Evolutionary conservation across 2,888 invertebrate species (phyloP), one percentile per base, ranked within the genome.

Genomic region (Caenorhabditis sp.): DNA sequence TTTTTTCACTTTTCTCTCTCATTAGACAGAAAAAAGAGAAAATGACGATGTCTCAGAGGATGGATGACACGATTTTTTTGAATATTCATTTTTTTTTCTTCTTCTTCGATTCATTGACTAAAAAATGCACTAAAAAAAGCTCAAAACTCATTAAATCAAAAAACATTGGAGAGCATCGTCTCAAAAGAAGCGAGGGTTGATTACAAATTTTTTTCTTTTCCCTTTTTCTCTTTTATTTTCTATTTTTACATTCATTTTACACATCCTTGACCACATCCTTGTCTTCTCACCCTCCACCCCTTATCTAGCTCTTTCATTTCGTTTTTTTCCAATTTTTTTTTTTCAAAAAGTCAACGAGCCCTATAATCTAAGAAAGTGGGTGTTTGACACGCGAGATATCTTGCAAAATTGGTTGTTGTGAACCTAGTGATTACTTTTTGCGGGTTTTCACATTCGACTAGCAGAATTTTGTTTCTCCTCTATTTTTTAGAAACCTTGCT

Each of bases 141-240:
- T 18, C 18, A 47, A 47, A 47, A 47, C 68, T 68, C 56, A 69
- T 69, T 69, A 58, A 68, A 32, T 58, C 60, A 58, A 37, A 47
- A 68, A 68, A 35, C 18, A 11, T 15, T 32, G 58, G 55, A 35
- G 15, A n/a, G n/a, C n/a, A n/a, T n/a, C n/a, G n/a, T n/a, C n/a
- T 26, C 24, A 53, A 53, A 15, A 20, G 24, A 20, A 20, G 15
- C 24, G 56, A 20, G 28, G 15, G 11, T 47, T 28, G 55, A 40
- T 37, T 55, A 40, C 35, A n/a, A n/a, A n/a, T 26, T 26, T 24
- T 55, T 26, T 50, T 55, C 22, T 65, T 65, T 65, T 65, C 40
- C 13, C 6, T 40, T 40, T 40, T 40, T 40, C 20, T 26, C 37
- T 55, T 26, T 50, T 55, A 20, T 65, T 65, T 65, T 65, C 40